A percentile compares a stretch with the other conserved stretches of the same genome.
Evolutionary conservation across 1,140 invertebrate genomes (phyloP).

Genomic region (Drosophila nikananu): DNA sequence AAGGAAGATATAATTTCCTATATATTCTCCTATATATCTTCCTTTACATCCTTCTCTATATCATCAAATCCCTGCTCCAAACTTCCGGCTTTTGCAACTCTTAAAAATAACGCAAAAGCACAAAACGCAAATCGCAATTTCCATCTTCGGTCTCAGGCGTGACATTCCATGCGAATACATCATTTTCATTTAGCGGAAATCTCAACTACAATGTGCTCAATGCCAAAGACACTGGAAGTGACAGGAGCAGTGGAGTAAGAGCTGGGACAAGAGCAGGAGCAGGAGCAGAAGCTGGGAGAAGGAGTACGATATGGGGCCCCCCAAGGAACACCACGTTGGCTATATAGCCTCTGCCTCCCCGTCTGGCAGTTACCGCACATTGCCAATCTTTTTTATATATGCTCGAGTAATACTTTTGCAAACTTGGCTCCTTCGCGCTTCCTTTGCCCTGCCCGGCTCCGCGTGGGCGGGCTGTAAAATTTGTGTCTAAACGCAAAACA

Average conservation of each 20-base stretch:
- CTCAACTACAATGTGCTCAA: slow-evolving; percentile 79
- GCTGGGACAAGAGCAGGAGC: not conserved
- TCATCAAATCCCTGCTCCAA: not conserved
- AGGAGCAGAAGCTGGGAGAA: not conserved
- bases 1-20: not conserved
- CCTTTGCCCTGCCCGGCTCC: slow-evolving; percentile 1
- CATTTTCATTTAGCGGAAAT: slow-evolving; percentile 76
- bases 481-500: slow-evolving; percentile 81
- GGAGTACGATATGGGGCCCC: not conserved
- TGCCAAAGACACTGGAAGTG: slow-evolving; percentile 49
- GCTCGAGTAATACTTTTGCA: slow-evolving; percentile 68
- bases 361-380: slow-evolving; percentile 51
- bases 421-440: slow-evolving; percentile 43
- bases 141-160: slow-evolving; percentile 27
- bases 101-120: not conserved
- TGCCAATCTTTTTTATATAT: slow-evolving; percentile 71
- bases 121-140: slow-evolving; percentile 26
- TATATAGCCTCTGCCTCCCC: slow-evolving; percentile 13
- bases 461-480: slow-evolving; percentile 69
- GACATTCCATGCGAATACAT: slow-evolving; percentile 78
- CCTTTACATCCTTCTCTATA: not conserved
- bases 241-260: slow-evolving; percentile 6
- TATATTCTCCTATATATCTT: not conserved
- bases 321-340: not conserved
- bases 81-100: slow-evolving; percentile 1